Evolutionary conservation across 1,140 invertebrate species (phyloP).

Genomic region (Spodoptera frugiperda): DNA sequence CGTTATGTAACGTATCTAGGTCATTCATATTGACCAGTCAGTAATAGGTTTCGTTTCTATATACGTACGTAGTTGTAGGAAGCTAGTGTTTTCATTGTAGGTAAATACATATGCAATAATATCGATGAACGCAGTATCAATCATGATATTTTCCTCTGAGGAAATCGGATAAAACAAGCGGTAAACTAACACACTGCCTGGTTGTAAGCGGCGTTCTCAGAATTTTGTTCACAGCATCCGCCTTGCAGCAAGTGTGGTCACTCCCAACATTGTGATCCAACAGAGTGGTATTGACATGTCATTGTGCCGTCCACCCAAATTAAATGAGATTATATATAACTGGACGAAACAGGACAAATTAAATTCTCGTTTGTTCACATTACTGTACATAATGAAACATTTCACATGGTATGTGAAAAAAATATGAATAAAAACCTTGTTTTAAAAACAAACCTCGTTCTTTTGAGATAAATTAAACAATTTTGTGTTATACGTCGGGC

Average conservation of each 20-base stretch:
- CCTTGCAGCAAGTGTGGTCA: slow-evolving; percentile 33
- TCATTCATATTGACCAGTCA: too few relatives aligned
- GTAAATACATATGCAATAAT: not conserved
- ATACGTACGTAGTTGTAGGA: not conserved
- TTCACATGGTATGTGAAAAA: too few relatives aligned
- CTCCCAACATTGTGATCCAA: slow-evolving; percentile 32
- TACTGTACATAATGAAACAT: not conserved
- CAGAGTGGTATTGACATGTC: slow-evolving; percentile 3
- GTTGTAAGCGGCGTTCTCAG: slow-evolving; percentile 21
- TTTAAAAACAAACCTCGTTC: slow-evolving; percentile 8
- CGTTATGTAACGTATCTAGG: too few relatives aligned
- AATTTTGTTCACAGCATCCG: slow-evolving; percentile 11
- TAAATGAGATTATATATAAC: slow-evolving; percentile 35
- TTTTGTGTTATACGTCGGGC: not conserved
- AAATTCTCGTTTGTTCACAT: not conserved
- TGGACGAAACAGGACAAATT: slow-evolving; percentile 11
- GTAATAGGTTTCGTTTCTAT: too few relatives aligned
- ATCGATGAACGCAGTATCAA: not conserved
- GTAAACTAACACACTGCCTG: not conserved
- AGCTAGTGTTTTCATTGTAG: not conserved
- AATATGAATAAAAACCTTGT: not conserved
- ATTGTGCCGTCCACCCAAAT: slow-evolving; percentile 31
- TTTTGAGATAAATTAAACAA: slow-evolving; percentile 18
- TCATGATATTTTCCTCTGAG: slow-evolving; percentile 1
- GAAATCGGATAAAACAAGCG: not conserved